Evolutionary conservation across 2,888 invertebrate species (phyloP), one percentile per base, ranked within the genome.

Genomic region (Seira musarum): DNA sequence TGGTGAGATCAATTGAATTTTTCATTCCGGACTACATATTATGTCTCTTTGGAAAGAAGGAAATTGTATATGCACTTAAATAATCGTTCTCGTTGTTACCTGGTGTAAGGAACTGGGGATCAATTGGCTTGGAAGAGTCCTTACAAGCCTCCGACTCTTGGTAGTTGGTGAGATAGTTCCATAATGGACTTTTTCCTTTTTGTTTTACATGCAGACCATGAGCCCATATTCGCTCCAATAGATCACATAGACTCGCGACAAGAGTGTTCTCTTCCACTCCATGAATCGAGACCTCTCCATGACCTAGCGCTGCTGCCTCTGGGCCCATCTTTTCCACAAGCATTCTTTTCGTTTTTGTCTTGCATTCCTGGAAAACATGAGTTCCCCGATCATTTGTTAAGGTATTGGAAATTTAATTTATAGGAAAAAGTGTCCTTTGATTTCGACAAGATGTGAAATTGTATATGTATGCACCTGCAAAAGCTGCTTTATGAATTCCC

Each of bases 301-400:
- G 94, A 15, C 98, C 98, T 82, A 99, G 90, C 67, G 97, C 97
- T 1, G 96, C 94, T 10, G 98, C 99, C 91, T 99, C 99, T 2
- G 94, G 94, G 0, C 99, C 99, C 94, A 99, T 95, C 91, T 99
- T 99, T 88, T 98, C 98, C n/a, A 99, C 93, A 46, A 99, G 91
- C 97, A 99, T 98, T 85, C 98, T 92, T 90, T 99, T 99, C 0
- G 99, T 99, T 92, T 98, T 95, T 70, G 93, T 93, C 90, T 96
- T 96, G 87, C 95, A 95, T 89, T 96, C 96, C 95, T 96, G 86
- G 0, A 82, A n/a, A 2, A 21, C 25, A 17, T 53, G 24, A 69
- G 49, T 69, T 21, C 78, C 64, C 80, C 53, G 74, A 72, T n/a
- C n/a, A n/a, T n/a, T n/a, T 80, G 67, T 73, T 82, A 68, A 73